phyloP scores from a whole-genome alignment of 2,888 invertebrate genomes.

The Corbicula japonica region DNA sequence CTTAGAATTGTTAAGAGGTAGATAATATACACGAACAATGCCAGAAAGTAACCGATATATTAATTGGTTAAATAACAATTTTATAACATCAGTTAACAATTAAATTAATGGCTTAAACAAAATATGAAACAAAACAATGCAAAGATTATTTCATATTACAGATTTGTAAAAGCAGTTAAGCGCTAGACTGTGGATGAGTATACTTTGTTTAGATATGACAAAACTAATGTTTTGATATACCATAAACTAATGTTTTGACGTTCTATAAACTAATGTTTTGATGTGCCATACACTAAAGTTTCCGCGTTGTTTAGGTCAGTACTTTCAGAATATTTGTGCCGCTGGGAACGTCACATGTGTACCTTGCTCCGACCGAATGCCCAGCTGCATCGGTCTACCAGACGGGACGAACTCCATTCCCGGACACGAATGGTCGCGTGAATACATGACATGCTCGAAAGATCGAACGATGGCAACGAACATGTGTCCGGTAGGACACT shows the following conservation, averaged over 20 bases:
- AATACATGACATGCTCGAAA: slow-evolving; percentile 59
- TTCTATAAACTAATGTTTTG: too few species aligned
- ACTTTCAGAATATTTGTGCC: slow-evolving; percentile 62
- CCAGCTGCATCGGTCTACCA: slow-evolving; percentile 65
- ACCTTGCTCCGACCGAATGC: slow-evolving; percentile 63
- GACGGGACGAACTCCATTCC: slow-evolving; percentile 62
- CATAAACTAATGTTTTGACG: too few species aligned
- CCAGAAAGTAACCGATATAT: not conserved
- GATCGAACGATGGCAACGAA: slow-evolving; percentile 63
- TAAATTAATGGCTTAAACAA: too few species aligned
- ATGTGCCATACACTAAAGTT: too few species aligned
- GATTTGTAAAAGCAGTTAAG: too few species aligned
- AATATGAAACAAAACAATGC: too few species aligned
- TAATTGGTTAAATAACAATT: not conserved
- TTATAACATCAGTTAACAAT: not conserved
- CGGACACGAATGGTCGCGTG: slow-evolving; percentile 56
- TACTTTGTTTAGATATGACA: too few species aligned
- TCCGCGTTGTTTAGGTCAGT: slow-evolving; percentile 69
- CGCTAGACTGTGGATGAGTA: too few species aligned
- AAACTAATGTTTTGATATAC: too few species aligned
- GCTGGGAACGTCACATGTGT: slow-evolving; percentile 54
- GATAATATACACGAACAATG: not conserved
- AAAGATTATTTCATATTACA: too few species aligned
- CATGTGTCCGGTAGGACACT: slow-evolving; percentile 48
- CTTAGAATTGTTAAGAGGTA: not conserved